phyloP scores from a whole-genome alignment of 1,140 invertebrate genomes.

The Lineus longissimus region DNA sequence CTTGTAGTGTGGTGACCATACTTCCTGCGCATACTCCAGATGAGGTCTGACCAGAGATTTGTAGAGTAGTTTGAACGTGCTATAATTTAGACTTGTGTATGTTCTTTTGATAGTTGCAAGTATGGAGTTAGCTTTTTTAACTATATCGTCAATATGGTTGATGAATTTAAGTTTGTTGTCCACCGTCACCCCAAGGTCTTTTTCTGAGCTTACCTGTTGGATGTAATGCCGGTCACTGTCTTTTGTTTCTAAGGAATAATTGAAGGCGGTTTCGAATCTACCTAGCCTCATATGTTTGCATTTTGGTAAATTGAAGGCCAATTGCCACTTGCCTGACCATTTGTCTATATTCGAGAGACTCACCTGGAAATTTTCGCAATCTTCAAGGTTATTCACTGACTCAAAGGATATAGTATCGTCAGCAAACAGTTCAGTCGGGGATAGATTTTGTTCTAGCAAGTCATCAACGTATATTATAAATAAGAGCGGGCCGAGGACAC shows the following conservation, averaged over 20 bases:
- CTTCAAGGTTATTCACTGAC: conserved; percentile 8
- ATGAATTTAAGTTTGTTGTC: conserved; percentile 16
- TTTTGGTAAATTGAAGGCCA: too few species aligned
- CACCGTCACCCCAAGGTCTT: conserved; percentile 15
- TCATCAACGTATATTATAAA: conserved; percentile 20
- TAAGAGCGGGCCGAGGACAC: conserved; percentile 15
- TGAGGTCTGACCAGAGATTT: too few species aligned
- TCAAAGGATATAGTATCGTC: conserved; percentile 7
- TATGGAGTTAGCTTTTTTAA: conserved; percentile 15
- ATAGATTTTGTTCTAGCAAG: neutral
- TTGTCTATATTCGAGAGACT: too few species aligned
- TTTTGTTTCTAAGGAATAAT: neutral
- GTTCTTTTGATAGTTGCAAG: conserved; percentile 20
- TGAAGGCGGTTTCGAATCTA: conserved; percentile 8
- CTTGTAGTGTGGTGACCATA: too few species aligned
- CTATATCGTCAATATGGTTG: conserved; percentile 11
- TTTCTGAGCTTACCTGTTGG: conserved; percentile 14
- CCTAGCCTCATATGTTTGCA: neutral
- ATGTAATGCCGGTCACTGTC: conserved; percentile 12
- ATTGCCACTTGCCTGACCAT: neutral
- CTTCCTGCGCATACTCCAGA: too few species aligned
- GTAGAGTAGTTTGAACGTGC: too few species aligned
- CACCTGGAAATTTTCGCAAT: too few species aligned
- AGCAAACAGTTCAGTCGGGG: conserved; percentile 7
- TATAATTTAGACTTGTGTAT: too few species aligned